Evolutionary conservation across 2,113 vertebrate genomes (phyloP).

Genomic region (Xerus inauris): DNA sequence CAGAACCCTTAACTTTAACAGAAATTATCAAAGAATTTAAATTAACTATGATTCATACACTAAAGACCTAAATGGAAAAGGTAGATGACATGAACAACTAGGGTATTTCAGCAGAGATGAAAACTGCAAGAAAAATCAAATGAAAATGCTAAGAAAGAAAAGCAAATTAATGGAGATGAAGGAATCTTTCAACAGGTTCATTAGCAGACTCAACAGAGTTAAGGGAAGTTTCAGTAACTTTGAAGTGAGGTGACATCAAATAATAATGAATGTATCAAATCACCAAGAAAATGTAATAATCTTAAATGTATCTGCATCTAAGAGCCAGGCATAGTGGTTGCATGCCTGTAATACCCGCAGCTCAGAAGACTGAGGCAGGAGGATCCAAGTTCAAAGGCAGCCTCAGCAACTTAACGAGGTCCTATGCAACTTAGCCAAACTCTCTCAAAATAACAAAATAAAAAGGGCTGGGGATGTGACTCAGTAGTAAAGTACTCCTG

Average conservation of each 20-base stretch:
- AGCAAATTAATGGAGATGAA: background rate
- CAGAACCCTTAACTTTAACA: background rate
- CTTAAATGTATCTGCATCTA: background rate
- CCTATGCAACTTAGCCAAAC: no score
- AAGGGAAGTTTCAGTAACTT: background rate
- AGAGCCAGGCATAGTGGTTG: no score
- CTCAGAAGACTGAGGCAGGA: no score
- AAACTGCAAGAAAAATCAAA: background rate
- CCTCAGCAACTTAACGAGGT: no score
- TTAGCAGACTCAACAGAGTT: background rate
- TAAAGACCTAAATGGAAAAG: constrained; percentile 22
- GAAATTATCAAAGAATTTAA: constrained; percentile 10
- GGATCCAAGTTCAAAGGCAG: no score
- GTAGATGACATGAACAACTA: background rate
- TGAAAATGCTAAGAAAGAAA: constrained; percentile 8
- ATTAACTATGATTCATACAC: background rate
- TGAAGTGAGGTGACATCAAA: background rate
- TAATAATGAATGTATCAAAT: background rate
- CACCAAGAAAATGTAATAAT: background rate
- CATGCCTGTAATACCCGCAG: no score
- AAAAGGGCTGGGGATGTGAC: no score
- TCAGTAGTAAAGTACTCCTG: no score
- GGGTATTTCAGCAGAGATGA: background rate
- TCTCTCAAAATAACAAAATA: no score
- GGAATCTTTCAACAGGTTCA: background rate